Evolutionary conservation across 2,113 vertebrate species (phyloP), one percentile per base, ranked within the genome.

Genomic region (Dasypus novemcinctus): DNA sequence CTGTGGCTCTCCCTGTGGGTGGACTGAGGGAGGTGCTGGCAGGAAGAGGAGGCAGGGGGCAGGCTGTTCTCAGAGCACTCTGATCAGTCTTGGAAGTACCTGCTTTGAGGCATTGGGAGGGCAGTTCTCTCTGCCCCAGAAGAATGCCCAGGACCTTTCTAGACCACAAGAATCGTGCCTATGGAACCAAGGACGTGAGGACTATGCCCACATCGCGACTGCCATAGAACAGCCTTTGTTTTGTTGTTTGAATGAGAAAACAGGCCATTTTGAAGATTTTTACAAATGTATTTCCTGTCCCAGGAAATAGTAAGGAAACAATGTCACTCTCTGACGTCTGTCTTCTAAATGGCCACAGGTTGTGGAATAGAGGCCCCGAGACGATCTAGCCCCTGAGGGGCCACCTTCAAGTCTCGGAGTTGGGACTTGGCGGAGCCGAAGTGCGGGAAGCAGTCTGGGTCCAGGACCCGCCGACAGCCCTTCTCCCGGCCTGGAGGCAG

Each of bases 401-500:
- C 75, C 1, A 46, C 27, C 71, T 96, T 95, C 80, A 95, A 97
- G 89, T 92, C 52, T 81, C 46, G 4, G 59, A 2, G 66, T 94
- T 94, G 49, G 79, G 91, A 88, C 87, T 90, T 81, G 87, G 92
- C 86, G 17, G 91, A 96, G 91, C 76, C 85, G 89, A 87, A 68
- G 92, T 74, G 68, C 88, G 95, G 97, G 96, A 94, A 80, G 84
- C 85, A 87, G 2, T 96, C 97, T 89, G 33, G 96, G 92, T 63
- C 84, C 96, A 52, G 93, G 90, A 97, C 91, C 95, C 96, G 95
- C 97, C 97, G 98, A 95, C 97, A 98, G 97, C 97, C 94, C 96
- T 95, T 95, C 97, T 90, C 95, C 95, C 85, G 95, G 89, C 93
- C 96, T 96, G 93, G 66, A 96, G 93, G 97, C 96, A 46, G 74